These are phyloP conservation scores for Hydrophis major DNA, from an alignment of 2,797 vertebrate species.

Conservation along the genomic window DNA sequence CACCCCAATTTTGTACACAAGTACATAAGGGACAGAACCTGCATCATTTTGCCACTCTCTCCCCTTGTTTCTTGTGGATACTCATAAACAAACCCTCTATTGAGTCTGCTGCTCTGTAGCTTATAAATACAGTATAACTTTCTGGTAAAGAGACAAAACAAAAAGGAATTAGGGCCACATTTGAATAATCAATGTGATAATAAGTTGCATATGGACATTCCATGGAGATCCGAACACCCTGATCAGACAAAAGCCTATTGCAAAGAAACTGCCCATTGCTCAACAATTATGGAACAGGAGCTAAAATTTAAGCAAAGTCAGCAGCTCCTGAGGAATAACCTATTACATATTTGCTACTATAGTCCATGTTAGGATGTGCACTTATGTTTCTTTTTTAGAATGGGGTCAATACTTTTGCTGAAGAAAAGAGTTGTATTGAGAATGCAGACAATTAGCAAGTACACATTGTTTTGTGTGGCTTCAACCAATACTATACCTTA, in stretches of 20 bases:
- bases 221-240: neutral
- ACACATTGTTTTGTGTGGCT: neutral
- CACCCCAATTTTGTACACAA: neutral
- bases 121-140: neutral
- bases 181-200: neutral
- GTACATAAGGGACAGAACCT: neutral
- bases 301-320: constrained; percentile 8
- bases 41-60: neutral
- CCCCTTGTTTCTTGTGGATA: neutral
- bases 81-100: neutral
- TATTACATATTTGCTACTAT: neutral
- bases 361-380: constrained; percentile 16
- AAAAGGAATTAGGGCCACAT: neutral
- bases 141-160: neutral
- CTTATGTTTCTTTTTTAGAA: neutral
- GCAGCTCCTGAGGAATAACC: constrained; percentile 14
- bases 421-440: neutral
- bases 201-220: neutral
- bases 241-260: constrained; percentile 1
- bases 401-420: fast-evolving
- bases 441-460: neutral
- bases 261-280: constrained; percentile 14
- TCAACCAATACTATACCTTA: neutral
- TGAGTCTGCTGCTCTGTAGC: neutral
- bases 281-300: constrained; percentile 7